Evolutionary conservation across 2,797 vertebrate species (phyloP), one percentile per base, ranked within the genome.

Genomic region (Paedocypris micromegethes): DNA sequence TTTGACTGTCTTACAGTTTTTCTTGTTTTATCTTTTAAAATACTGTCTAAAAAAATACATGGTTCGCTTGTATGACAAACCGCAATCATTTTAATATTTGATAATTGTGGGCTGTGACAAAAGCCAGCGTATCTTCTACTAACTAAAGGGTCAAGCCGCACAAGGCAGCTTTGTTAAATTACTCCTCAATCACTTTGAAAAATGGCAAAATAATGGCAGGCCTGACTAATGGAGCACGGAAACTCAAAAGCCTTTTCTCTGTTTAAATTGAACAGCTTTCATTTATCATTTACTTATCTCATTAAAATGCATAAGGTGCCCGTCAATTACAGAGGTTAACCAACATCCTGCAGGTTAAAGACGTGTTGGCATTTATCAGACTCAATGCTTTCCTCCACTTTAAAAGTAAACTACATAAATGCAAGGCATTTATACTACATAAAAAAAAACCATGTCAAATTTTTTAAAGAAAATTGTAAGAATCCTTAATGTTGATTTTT

Each of bases 141-240:
- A 67, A 66, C 62, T 23, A 72, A 61, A 72, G 64, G 74, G 74
- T 76, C 69, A 76, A 70, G 72, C 63, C 64, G 72, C 46, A 66
- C 62, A 74, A 74, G 66, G 69, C 63, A 70, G 63, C 62, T 58
- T 9, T 70, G 72, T 66, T 70, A 76, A 72, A 78, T 78, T 74
- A 74, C 64, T 64, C 58, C 72, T 78, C 74, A 76, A 72, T 76
- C 77, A 76, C 57, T 52, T 66, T 76, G 72, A 78, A 76, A 58
- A 72, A 74, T 74, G 57, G 45, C 65, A 69, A 72, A 72, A 70
- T 66, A 74, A 76, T 76, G 58, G 62, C 54, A 60, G 66, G 41
- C 53, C 4, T 0, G 6, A 55, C 61, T 61, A 72, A 74, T 54
- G 57, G 56, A 72, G 56, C 52, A 68, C 58, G 44, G 37, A 3